These are phyloP conservation scores for Mastomys natalensis DNA, from an alignment of 2,113 vertebrate species.

Conservation along the genomic window DNA sequence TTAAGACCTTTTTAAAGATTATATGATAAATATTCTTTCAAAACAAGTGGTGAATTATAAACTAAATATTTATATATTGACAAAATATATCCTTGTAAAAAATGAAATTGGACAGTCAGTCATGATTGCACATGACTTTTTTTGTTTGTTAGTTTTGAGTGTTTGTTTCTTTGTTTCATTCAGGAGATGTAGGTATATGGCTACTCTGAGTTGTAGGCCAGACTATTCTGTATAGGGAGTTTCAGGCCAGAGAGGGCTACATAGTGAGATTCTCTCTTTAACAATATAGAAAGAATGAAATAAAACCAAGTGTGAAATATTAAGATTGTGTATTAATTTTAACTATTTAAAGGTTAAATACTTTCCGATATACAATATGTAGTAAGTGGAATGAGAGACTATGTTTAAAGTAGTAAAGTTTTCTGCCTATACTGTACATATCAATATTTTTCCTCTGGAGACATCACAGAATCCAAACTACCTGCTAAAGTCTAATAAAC, in stretches of 20 bases:
- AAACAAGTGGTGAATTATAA: background rate
- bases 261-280: background rate
- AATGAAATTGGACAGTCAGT: background rate
- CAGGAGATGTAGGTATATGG: background rate
- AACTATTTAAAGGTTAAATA: background rate
- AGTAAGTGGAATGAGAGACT: background rate
- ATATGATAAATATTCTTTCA: background rate
- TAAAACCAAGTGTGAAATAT: background rate
- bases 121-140: background rate
- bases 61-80: background rate
- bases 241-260: background rate
- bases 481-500: background rate
- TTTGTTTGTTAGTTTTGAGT: background rate
- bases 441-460: constrained; percentile 3
- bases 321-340: background rate
- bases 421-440: background rate
- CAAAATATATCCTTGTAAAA: background rate
- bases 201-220: background rate
- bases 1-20: background rate
- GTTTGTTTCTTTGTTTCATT: background rate
- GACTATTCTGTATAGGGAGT: background rate
- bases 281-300: background rate
- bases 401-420: background rate
- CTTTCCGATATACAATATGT: background rate
- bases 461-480: background rate